These are phyloP conservation scores for Leucoma salicis DNA, from an alignment of 2,888 invertebrate genomes.

Conservation along the genomic window DNA sequence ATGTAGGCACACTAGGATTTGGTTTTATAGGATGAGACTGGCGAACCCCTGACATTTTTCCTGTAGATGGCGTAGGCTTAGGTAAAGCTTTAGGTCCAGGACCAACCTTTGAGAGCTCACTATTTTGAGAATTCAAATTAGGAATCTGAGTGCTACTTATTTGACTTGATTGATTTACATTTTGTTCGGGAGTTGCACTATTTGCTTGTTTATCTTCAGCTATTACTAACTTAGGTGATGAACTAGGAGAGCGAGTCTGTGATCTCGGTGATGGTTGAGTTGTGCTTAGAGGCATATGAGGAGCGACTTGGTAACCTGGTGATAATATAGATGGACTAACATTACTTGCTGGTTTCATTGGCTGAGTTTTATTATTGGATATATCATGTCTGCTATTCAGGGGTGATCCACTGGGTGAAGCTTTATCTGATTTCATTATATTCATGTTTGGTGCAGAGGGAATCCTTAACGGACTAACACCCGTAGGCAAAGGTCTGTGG, in stretches of 20 bases:
- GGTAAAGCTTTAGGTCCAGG: slow-evolving; percentile 59
- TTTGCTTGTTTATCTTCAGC: slow-evolving; percentile 73
- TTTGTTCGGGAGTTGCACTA: slow-evolving; percentile 49
- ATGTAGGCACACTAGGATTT: slow-evolving; percentile 45
- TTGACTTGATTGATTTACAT: slow-evolving; percentile 67
- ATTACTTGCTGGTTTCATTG: slow-evolving; percentile 45
- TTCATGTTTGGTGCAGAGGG: slow-evolving; percentile 55
- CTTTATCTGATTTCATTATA: slow-evolving; percentile 64
- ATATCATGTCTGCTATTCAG: slow-evolving; percentile 53
- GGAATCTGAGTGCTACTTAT: slow-evolving; percentile 67
- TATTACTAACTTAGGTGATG: slow-evolving; percentile 76
- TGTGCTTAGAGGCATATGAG: slow-evolving; percentile 50
- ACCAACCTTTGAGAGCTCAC: slow-evolving; percentile 52
- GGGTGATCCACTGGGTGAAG: slow-evolving; percentile 40
- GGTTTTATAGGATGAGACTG: slow-evolving; percentile 58
- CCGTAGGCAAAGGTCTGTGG: slow-evolving; percentile 50
- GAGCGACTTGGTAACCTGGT: slow-evolving; percentile 50
- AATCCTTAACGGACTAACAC: slow-evolving; percentile 55
- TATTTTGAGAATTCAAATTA: slow-evolving; percentile 51
- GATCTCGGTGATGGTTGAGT: slow-evolving; percentile 67
- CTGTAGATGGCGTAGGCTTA: slow-evolving; percentile 53
- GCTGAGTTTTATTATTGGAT: slow-evolving; percentile 44
- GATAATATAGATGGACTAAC: slow-evolving; percentile 48
- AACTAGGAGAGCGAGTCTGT: slow-evolving; percentile 77
- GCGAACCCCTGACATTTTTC: slow-evolving; percentile 57